Evolutionary conservation across 2,113 vertebrate genomes (phyloP), one percentile per base, ranked within the genome.

Genomic region (Nerophis ophidion): DNA sequence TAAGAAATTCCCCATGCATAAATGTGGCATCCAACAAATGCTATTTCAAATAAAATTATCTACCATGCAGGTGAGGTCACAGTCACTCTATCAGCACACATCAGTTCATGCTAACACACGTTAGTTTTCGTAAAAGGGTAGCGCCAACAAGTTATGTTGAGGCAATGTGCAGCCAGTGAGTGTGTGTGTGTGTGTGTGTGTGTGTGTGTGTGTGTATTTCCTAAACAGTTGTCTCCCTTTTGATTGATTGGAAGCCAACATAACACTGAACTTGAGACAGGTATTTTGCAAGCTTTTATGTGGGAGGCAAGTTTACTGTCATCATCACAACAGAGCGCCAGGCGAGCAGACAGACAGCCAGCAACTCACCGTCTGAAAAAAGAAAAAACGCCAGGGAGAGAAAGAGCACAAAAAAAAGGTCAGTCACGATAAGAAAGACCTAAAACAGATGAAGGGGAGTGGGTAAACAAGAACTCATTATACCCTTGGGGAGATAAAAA

Each of bases 51-150:
- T 52, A 53, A 57, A 63, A 34, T 33, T 7, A 35, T 9, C 61
- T 1, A 35, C 67, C 26, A 68, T 67, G 61, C 44, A 66, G 19
- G 49, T 68, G 72, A 71, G 11, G 48, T 57, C 40, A 69, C 68
- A 77, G 10, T 75, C 72, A 69, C 53, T 66, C 59, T 17, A 72
- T 61, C 58, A 67, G 83, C 82, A 85, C 77, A 90, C 77, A 88
- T 60, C 73, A 81, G 78, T 65, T 73, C 89, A 90, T 89, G 88
- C 90, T 74, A 82, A 81, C 74, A 83, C 66, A 81, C 64, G 86
- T 84, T 83, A 76, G 72, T 84, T 88, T 83, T 90, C 88, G 91
- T 89, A 89, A 89, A 89, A 79, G 73, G 48, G 49, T 13, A 58
- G 44, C 57, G 49, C 13, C 54, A 52, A 68, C 49, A 49, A 54